These are phyloP conservation scores for Poecilus cupreus DNA, from an alignment of 2,888 invertebrate genomes.

Conservation along the genomic window DNA sequence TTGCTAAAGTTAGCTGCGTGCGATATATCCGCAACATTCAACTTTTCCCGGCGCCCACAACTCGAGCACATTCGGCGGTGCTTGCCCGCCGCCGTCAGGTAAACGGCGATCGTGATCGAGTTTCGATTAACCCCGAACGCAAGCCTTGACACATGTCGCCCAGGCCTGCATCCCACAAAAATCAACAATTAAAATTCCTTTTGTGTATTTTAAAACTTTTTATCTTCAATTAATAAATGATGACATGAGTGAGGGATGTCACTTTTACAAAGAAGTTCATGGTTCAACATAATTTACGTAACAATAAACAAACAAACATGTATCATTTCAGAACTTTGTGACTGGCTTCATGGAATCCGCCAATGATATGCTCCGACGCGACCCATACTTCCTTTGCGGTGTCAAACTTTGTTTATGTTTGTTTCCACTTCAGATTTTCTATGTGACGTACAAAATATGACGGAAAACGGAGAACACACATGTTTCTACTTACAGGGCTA, in stretches of 20 bases:
- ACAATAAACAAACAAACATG: constrained; percentile 35
- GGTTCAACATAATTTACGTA: constrained; percentile 28
- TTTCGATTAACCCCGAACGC: not conserved
- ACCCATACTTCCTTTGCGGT: constrained; percentile 61
- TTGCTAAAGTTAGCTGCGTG: constrained; percentile 66
- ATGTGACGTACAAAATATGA: constrained; percentile 51
- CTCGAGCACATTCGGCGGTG: not conserved
- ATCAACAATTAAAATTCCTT: no score
- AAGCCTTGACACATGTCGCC: constrained; percentile 30
- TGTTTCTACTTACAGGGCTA: not conserved
- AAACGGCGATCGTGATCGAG: constrained; percentile 28
- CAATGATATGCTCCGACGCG: constrained; percentile 59
- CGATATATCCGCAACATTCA: constrained; percentile 63
- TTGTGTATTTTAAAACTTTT: no score
- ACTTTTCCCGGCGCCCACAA: constrained; percentile 63
- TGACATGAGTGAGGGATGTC: not conserved
- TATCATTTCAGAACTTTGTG: constrained; percentile 14
- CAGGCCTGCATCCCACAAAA: constrained; percentile 5
- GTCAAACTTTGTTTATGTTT: constrained; percentile 64
- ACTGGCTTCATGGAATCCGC: constrained; percentile 14
- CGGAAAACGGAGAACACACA: not conserved
- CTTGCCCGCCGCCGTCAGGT: not conserved
- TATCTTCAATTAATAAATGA: constrained; percentile 54
- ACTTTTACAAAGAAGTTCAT: constrained; percentile 20
- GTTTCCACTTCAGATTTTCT: constrained; percentile 64